phyloP scores from a whole-genome alignment of 2,888 invertebrate genomes.

The Caenorhabditis zanzibari region DNA sequence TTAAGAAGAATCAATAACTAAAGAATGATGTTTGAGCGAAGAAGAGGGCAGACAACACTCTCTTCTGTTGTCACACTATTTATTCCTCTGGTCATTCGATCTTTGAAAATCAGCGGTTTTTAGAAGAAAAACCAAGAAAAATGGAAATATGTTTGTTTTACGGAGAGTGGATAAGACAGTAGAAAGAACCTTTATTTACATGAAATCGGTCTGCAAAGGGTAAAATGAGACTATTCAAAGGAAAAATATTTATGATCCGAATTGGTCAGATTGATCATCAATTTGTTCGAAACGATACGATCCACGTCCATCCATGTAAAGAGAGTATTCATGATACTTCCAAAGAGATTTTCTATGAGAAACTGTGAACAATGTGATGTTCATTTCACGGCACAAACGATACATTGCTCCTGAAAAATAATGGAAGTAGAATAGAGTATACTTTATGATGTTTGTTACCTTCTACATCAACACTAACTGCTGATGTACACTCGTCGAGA shows the following conservation, averaged over 20 bases:
- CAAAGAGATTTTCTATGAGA: slow-evolving; percentile 90
- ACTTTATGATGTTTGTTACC: slow-evolving; percentile 81
- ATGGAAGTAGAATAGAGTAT: neutral
- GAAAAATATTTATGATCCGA: slow-evolving; percentile 90
- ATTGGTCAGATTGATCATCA: slow-evolving; percentile 91
- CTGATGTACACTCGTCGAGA: slow-evolving; percentile 85
- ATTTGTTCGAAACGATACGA: slow-evolving; percentile 92
- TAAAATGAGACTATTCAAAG: neutral
- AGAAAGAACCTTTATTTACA: slow-evolving; percentile 56
- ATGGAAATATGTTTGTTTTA: slow-evolving; percentile 13
- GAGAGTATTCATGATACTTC: slow-evolving; percentile 87
- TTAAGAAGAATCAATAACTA: slow-evolving; percentile 37
- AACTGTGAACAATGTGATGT: slow-evolving; percentile 96
- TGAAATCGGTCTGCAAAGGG: slow-evolving; percentile 40
- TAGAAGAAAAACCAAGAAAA: neutral
- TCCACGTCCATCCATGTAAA: slow-evolving; percentile 97
- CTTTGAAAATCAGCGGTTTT: slow-evolving; percentile 49
- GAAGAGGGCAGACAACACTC: slow-evolving; percentile 4
- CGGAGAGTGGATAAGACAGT: neutral
- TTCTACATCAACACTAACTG: slow-evolving; percentile 86
- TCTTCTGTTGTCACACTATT: slow-evolving; percentile 17
- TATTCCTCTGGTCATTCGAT: slow-evolving; percentile 3
- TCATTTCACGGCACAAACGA: slow-evolving; percentile 86
- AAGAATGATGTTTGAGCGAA: slow-evolving; percentile 39
- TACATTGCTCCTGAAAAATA: slow-evolving; percentile 74